Base-by-base conservation (phyloP, 1,140 invertebrate species). In the Drosophila hydei region DNA sequence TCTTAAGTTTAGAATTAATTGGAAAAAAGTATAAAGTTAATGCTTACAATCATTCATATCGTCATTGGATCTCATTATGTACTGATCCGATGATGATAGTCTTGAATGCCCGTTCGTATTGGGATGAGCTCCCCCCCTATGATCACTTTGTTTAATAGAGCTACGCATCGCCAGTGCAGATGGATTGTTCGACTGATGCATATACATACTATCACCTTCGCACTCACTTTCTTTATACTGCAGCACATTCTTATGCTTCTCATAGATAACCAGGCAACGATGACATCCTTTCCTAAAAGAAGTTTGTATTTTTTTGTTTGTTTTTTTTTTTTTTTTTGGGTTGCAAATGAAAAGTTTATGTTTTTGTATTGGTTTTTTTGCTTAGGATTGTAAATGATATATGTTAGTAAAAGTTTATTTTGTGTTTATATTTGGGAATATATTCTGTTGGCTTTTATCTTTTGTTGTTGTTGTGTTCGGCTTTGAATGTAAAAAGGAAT, bases 181-280 rank as follows among this genome's bases (percentile, higher is more conserved):
- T 89, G 91, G 91, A 33, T 33, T 33, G 79, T 92, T 92, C 87
- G 90, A 90, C 87, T 92, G 91, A 91, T 92, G 91, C 90, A 90
- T 89, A 90, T 91, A 91, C 91, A 91, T 91, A 91, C 77, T 91
- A 89, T 91, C 91, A 91, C 90, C 91, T 91, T 92, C 91, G 89
- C 92, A 97, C 97, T 97, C 93, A 98, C 97, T 97, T 94, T 98
- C 97, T 96, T 98, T 98, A 93, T 98, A 98, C 92, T 98, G 97
- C 74, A 98, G 93, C 70, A 98, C 96, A 92, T 98, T 98, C 78
- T 94, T 93, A 93, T 98, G 97, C 89, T 97, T 97, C 91, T 97
- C 96, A 90, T 97, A 96, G 91, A 98, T 97, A 75, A 98, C 97
- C 85, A 98, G 94, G 93, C 97, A 98, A 65, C 96, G 94, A 92